Evolutionary conservation across 2,113 vertebrate species (phyloP), one percentile per base, ranked within the genome.

Genomic region (Datnioides undecimradiatus): DNA sequence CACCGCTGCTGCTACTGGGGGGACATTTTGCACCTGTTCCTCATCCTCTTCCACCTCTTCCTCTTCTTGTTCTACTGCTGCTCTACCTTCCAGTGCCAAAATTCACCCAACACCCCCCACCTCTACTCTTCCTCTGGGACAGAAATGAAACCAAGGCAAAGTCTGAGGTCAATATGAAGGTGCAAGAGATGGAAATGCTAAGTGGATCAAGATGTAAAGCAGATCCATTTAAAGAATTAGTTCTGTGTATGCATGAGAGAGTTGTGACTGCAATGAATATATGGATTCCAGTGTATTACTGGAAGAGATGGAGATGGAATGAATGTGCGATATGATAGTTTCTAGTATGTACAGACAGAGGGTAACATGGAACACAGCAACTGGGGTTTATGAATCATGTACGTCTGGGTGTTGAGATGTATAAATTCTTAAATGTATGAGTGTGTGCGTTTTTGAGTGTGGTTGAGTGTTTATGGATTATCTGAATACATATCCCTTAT

Each of bases 81-180:
- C 90, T 93, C 71, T 93, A 82, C 90, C 93, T 91, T 84, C 94
- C 79, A 90, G 91, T 94, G 93, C 93, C 92, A 94, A 93, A 93
- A 92, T 92, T 87, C 92, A 91, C 78, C 82, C 91, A 48, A 76
- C 88, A 58, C 40, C 89, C 87, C 82, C 91, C 65, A 86, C 90
- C 76, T 94, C 93, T 54, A 88, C 94, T 63, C 91, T 94, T 86
- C 90, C 93, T 79, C 83, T 95, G 87, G 94, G 91, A 93, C 92
- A 94, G 71, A 92, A 92, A 88, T 95, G 51, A 94, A 87, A 87
- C 67, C 36, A 68, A 59, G 59, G 81, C 23, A 16, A 73, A 82
- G 49, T 58, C 38, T 51, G 63, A 90, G 76, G 70, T 63, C 21
- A 67, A 80, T 62, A 60, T 80, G 73, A 79, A 78, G 75, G 52